Conservation (phyloP, 2,113 vertebrate genomes). For the Cavia aperea region DNA sequence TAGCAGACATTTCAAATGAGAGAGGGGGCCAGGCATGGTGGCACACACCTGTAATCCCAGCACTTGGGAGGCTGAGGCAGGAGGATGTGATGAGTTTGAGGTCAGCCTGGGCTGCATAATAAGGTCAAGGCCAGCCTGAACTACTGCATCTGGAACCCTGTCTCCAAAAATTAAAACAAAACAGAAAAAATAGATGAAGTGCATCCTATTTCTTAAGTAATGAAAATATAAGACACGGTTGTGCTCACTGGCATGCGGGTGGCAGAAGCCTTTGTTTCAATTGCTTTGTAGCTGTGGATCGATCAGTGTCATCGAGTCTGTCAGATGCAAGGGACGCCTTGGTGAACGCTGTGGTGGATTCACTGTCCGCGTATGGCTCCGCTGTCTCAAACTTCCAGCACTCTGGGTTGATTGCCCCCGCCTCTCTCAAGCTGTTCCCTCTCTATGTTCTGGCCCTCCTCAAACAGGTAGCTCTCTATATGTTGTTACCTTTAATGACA, state of each 20-base stretch:
- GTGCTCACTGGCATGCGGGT: background rate
- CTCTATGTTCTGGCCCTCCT: conserved; percentile 92
- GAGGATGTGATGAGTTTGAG: background rate
- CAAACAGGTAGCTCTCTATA: conserved; percentile 84
- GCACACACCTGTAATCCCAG: background rate
- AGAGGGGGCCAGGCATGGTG: background rate
- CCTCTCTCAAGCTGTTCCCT: conserved; percentile 88
- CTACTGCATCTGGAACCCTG: background rate
- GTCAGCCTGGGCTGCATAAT: background rate
- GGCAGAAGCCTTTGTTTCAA: background rate
- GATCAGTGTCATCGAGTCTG: conserved; percentile 89
- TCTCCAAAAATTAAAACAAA: background rate
- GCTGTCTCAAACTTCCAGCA: conserved; percentile 88
- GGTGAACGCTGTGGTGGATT: conserved; percentile 92
- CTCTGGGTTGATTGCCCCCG: conserved; percentile 83
- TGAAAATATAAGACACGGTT: background rate
- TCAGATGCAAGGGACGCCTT: conserved; percentile 93
- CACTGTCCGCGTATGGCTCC: conserved; percentile 83
- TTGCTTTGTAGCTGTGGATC: conserved; percentile 86
- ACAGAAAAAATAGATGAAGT: background rate
- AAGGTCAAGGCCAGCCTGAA: no score
- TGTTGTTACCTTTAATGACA: background rate
- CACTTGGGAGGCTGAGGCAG: background rate
- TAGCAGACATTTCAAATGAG: background rate
- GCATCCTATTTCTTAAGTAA: background rate